Percentiles rank a stretch among this genome's conserved stretches.
Evolutionary conservation across 1,140 invertebrate genomes (phyloP).

Genomic region (Drosophila funebris): DNA sequence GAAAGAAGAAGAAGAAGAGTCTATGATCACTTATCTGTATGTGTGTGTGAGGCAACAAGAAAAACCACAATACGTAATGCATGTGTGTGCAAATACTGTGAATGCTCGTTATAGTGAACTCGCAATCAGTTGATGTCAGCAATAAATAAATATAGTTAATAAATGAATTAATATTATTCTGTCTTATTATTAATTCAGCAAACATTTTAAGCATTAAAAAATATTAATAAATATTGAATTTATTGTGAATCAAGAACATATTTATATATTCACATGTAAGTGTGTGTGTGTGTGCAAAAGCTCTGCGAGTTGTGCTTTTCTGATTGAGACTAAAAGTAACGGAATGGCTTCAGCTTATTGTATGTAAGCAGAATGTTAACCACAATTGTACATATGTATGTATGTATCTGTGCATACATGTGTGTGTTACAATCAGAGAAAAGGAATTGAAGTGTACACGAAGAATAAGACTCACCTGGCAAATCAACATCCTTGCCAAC

Average conservation of each 20-base stretch:
- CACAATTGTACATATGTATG: background rate
- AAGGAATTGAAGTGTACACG: background rate
- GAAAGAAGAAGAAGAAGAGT: background rate
- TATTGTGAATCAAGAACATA: background rate
- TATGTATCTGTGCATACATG: background rate
- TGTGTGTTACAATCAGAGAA: background rate
- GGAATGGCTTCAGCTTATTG: background rate
- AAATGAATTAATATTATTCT: background rate
- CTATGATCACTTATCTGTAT: background rate
- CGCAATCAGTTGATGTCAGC: background rate
- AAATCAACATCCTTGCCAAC: constrained; percentile 76
- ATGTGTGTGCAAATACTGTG: background rate
- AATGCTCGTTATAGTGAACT: background rate
- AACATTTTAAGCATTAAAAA: too few relatives aligned
- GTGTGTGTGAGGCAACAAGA: background rate
- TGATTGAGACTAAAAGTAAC: background rate
- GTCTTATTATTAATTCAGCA: too few relatives aligned
- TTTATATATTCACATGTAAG: background rate
- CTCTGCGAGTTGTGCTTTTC: background rate
- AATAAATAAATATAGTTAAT: background rate
- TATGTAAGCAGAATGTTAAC: background rate
- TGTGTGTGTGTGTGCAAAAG: background rate
- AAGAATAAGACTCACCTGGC: constrained; percentile 53
- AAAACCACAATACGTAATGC: constrained; percentile 21
- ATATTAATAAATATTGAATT: background rate